Percentiles rank a stretch among this genome's conserved stretches.
Evolutionary conservation across 1,140 invertebrate species (phyloP).

Genomic region (Drosophila repleta): DNA sequence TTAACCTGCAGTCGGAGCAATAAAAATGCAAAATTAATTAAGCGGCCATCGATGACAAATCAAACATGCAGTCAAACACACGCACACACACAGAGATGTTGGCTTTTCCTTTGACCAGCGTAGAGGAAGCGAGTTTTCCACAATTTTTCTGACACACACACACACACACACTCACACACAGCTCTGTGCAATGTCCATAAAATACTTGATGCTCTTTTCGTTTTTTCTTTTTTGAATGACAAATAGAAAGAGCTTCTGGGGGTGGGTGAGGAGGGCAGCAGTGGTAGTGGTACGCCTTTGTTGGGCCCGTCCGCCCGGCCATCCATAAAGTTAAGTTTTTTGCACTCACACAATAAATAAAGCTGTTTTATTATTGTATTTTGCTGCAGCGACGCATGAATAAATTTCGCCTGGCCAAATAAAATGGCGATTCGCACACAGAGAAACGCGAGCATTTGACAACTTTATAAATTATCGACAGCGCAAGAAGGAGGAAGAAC

Average conservation of each 20-base stretch:
- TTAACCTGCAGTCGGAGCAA: conserved; percentile 7
- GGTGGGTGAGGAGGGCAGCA: neutral
- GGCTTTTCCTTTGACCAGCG: neutral
- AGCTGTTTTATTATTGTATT: conserved; percentile 51
- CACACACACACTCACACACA: conserved; percentile 7
- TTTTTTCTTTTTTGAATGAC: conserved; percentile 16
- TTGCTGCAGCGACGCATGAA: conserved; percentile 42
- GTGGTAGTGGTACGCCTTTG: neutral
- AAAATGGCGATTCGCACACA: conserved; percentile 25
- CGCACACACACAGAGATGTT: neutral
- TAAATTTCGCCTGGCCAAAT: conserved; percentile 47
- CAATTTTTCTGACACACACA: neutral
- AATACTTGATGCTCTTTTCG: conserved; percentile 27
- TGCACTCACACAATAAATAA: conserved; percentile 49
- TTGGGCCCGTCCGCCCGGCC: conserved; percentile 1
- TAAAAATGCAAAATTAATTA: conserved; percentile 25
- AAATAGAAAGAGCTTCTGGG: conserved; percentile 13
- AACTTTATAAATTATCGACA: conserved; percentile 55
- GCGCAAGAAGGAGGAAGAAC: conserved; percentile 16
- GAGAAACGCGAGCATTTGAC: conserved; percentile 38
- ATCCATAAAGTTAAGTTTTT: conserved; percentile 38
- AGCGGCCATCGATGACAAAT: conserved; percentile 19
- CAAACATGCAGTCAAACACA: conserved; percentile 4
- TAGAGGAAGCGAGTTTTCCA: neutral
- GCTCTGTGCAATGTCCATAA: conserved; percentile 26